Evolutionary conservation across 2,888 invertebrate genomes (phyloP).

Genomic region (Ophion ventricosus): DNA sequence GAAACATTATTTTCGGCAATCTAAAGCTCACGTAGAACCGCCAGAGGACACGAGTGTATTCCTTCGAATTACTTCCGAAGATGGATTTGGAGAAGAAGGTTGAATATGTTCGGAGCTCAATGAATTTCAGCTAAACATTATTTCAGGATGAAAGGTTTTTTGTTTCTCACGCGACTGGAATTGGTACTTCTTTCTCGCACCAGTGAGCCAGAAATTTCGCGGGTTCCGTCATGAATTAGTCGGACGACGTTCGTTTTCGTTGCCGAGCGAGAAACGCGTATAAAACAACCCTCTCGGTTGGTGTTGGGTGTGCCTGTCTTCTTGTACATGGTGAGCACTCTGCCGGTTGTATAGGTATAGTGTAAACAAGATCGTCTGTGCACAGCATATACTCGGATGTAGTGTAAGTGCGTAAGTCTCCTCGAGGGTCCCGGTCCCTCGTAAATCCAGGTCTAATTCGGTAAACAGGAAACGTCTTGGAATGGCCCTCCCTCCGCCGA

Average conservation of each 20-base stretch:
- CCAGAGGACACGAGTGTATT: not conserved
- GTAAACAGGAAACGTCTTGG: conserved; percentile 75
- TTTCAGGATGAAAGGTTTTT: conserved; percentile 30
- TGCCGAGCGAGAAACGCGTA: conserved; percentile 50
- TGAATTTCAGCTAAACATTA: conserved; percentile 51
- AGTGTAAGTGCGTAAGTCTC: conserved; percentile 68
- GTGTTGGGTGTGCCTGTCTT: conserved; percentile 38
- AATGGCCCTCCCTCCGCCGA: conserved; percentile 62
- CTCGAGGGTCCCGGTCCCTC: conserved; percentile 61
- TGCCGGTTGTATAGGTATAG: conserved; percentile 35
- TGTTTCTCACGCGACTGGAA: conserved; percentile 43
- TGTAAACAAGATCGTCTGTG: conserved; percentile 25
- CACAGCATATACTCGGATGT: conserved; percentile 48
- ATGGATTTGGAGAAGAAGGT: conserved; percentile 20
- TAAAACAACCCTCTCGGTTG: conserved; percentile 54
- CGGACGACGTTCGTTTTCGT: conserved; percentile 60
- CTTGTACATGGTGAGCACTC: conserved; percentile 48
- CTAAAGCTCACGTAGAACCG: not conserved
- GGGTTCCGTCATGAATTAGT: conserved; percentile 65
- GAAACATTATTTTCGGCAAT: not conserved
- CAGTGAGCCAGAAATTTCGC: conserved; percentile 63
- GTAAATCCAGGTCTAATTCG: conserved; percentile 73
- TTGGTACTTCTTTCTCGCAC: conserved; percentile 64
- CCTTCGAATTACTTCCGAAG: conserved; percentile 20
- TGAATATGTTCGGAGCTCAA: conserved; percentile 44